A percentile compares a stretch with the other conserved stretches of the same genome.
phyloP scores from a whole-genome alignment of 2,113 vertebrate species.

The Paradisaea rubra region DNA sequence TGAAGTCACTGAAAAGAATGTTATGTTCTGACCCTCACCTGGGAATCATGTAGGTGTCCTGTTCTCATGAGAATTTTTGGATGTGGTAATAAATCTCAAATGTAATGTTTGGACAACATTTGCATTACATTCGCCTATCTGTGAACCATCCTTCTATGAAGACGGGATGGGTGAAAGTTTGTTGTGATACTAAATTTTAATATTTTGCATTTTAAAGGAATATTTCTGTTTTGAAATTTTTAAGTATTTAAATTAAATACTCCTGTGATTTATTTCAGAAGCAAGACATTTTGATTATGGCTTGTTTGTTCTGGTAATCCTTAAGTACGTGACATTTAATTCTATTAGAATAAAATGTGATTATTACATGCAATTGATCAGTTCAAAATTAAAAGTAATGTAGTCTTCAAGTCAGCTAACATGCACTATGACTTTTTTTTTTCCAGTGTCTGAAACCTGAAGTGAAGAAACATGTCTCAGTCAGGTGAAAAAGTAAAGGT shows the following conservation, averaged over 20 bases:
- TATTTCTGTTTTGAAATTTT: neutral
- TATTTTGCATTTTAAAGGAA: neutral
- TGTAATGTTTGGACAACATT: neutral
- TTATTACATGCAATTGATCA: neutral
- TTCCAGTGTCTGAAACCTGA: slow-evolving; percentile 46
- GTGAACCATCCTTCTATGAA: neutral
- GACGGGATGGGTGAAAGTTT: neutral
- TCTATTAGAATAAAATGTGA: neutral
- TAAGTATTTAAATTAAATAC: neutral
- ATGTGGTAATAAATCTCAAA: neutral
- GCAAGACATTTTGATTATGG: neutral
- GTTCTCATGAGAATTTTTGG: neutral
- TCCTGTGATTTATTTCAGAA: neutral
- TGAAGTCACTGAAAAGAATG: neutral
- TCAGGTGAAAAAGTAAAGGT: slow-evolving; percentile 86
- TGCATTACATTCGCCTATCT: neutral
- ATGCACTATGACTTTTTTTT: slow-evolving; percentile 4
- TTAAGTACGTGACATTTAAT: neutral
- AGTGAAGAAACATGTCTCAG: slow-evolving; percentile 74
- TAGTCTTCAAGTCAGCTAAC: neutral
- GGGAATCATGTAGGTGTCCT: neutral
- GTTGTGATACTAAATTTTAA: neutral
- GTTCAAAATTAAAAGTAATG: neutral
- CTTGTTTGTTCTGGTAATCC: neutral
- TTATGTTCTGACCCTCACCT: neutral